Percentiles rank a stretch among this genome's conserved stretches.
Conservation (phyloP, 2,888 invertebrate species). For the Exocentrus adspersus region DNA sequence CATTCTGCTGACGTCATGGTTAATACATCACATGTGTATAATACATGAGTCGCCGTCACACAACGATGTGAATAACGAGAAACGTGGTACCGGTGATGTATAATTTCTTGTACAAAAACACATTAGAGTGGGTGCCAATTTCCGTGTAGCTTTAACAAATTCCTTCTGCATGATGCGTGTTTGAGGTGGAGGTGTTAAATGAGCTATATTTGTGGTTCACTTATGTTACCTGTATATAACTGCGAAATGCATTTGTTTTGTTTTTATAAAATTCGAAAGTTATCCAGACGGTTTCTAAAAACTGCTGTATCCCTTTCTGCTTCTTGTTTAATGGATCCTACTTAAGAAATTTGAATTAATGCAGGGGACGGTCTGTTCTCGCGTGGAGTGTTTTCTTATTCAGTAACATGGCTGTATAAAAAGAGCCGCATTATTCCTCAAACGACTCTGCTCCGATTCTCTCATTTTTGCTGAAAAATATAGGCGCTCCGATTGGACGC, state of each 20-base stretch:
- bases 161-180: not conserved
- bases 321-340: too few relatives aligned
- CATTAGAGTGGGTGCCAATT: not conserved
- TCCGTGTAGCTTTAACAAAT: not conserved
- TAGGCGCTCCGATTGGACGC: not conserved
- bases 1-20: slow-evolving; percentile 2
- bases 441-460: not conserved
- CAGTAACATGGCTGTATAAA: too few relatives aligned
- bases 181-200: not conserved
- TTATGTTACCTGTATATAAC: too few relatives aligned
- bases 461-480: not conserved
- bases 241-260: too few relatives aligned
- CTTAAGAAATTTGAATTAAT: too few relatives aligned
- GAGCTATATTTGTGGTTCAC: not conserved
- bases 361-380: too few relatives aligned
- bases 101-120: slow-evolving; percentile 2
- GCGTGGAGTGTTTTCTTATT: too few relatives aligned
- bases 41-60: not conserved
- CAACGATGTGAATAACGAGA: not conserved
- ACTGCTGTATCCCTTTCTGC: too few relatives aligned
- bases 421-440: too few relatives aligned
- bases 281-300: too few relatives aligned
- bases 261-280: too few relatives aligned
- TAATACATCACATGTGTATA: slow-evolving; percentile 7
- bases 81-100: not conserved